A percentile compares a stretch with the other conserved stretches of the same genome.
Evolutionary conservation across 1,140 invertebrate genomes (phyloP).

Genomic region (Calycopis cecrops): DNA sequence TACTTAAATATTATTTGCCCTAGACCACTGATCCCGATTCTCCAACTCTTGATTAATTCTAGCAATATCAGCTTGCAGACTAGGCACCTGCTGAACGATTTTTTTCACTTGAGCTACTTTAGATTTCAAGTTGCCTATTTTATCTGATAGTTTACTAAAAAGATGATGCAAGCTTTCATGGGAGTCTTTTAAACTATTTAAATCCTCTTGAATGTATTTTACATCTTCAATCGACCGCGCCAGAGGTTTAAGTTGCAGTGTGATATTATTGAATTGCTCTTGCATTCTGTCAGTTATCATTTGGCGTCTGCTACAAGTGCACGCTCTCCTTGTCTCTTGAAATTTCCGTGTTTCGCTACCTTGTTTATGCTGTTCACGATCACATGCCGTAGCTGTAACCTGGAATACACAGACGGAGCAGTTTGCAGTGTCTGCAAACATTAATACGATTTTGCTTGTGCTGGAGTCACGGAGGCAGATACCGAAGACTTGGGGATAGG

Average conservation of each 20-base stretch:
- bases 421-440: too few relatives aligned
- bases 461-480: too few relatives aligned
- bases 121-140: background rate
- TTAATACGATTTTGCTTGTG: too few relatives aligned
- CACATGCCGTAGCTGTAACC: too few relatives aligned
- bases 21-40: slow-evolving; percentile 1
- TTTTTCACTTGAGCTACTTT: background rate
- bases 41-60: background rate
- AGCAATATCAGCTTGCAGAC: background rate
- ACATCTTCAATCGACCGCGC: slow-evolving; percentile 19
- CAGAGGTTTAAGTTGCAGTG: slow-evolving; percentile 16
- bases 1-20: slow-evolving; percentile 2
- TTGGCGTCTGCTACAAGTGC: too few relatives aligned
- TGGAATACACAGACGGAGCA: too few relatives aligned
- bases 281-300: slow-evolving; percentile 1
- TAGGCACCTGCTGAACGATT: background rate
- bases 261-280: slow-evolving; percentile 11
- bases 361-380: too few relatives aligned
- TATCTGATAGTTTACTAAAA: background rate
- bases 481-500: too few relatives aligned
- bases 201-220: slow-evolving; percentile 18
- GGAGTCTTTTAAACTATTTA: slow-evolving; percentile 16
- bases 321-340: too few relatives aligned
- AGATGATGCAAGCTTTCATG: background rate
- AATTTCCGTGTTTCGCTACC: too few relatives aligned